These are phyloP conservation scores for Melanostigma gelatinosum DNA, from an alignment of 2,113 vertebrate genomes.

Conservation along the genomic window DNA sequence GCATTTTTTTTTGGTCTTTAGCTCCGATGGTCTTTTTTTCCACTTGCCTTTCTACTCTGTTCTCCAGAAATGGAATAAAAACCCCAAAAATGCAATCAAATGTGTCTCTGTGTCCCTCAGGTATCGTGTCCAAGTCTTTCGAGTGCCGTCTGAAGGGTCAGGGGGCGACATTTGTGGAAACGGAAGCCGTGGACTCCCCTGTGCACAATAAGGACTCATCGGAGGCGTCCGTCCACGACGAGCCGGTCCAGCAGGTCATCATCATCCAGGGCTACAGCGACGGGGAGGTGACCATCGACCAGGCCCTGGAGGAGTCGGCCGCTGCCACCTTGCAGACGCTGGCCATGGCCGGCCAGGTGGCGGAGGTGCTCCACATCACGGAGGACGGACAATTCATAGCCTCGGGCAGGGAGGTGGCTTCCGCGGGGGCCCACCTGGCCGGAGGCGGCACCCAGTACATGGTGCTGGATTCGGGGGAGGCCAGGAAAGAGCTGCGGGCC, in stretches of 20 bases:
- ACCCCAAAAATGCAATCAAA: neutral
- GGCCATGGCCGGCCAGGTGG: slow-evolving; percentile 94
- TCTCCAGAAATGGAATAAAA: neutral
- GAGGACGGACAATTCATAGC: slow-evolving; percentile 94
- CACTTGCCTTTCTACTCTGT: neutral
- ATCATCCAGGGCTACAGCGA: slow-evolving; percentile 94
- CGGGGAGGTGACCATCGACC: slow-evolving; percentile 86
- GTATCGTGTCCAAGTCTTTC: slow-evolving; percentile 98
- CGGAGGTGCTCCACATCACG: slow-evolving; percentile 94
- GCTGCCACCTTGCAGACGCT: slow-evolving; percentile 95
- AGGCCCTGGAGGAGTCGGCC: slow-evolving; percentile 92
- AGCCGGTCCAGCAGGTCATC: slow-evolving; percentile 92
- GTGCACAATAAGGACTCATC: slow-evolving; percentile 40
- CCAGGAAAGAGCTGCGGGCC: slow-evolving; percentile 59
- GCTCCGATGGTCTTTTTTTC: neutral
- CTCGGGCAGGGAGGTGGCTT: slow-evolving; percentile 77
- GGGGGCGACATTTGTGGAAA: slow-evolving; percentile 93
- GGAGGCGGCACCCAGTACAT: slow-evolving; percentile 89
- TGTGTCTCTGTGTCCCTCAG: slow-evolving; percentile 74
- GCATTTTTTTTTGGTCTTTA: slow-evolving; percentile 12
- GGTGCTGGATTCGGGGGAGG: slow-evolving; percentile 87
- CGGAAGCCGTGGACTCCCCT: slow-evolving; percentile 82
- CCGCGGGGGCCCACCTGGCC: slow-evolving; percentile 77
- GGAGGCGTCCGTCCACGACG: slow-evolving; percentile 73
- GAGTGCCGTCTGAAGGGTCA: slow-evolving; percentile 97